phyloP scores from a whole-genome alignment of 2,797 vertebrate species.

The Octomys mimax region DNA sequence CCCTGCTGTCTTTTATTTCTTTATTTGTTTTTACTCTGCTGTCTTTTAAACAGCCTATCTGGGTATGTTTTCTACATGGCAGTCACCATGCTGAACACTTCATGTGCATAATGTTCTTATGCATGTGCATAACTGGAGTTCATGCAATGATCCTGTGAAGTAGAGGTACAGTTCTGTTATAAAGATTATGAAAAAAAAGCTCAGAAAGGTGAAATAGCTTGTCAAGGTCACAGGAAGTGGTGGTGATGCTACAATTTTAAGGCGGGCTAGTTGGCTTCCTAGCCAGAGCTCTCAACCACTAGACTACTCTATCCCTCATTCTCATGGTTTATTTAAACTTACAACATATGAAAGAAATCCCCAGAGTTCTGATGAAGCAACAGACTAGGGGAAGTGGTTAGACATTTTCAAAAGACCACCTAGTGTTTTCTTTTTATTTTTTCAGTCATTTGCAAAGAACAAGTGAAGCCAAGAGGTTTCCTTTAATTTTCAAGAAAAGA shows the following conservation, averaged over 20 bases:
- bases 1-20: not conserved
- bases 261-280: not conserved
- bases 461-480: not conserved
- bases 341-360: not conserved
- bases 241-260: not conserved
- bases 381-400: not conserved
- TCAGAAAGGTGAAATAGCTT: not conserved
- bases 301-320: not conserved
- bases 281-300: not conserved
- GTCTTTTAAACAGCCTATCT: not conserved
- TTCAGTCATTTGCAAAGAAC: not conserved
- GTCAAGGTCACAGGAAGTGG: not conserved
- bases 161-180: not conserved
- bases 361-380: not conserved
- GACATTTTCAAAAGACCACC: slow-evolving; percentile 18
- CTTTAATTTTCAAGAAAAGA: slow-evolving; percentile 37
- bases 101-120: too few relatives aligned
- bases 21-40: too few relatives aligned
- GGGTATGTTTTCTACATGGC: not conserved
- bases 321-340: not conserved
- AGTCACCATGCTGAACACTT: not conserved
- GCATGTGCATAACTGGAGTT: not conserved
- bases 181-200: not conserved
- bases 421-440: not conserved
- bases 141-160: not conserved